Conservation (phyloP, 1,140 invertebrate species). For the Cyrtorhinus lividipennis region DNA sequence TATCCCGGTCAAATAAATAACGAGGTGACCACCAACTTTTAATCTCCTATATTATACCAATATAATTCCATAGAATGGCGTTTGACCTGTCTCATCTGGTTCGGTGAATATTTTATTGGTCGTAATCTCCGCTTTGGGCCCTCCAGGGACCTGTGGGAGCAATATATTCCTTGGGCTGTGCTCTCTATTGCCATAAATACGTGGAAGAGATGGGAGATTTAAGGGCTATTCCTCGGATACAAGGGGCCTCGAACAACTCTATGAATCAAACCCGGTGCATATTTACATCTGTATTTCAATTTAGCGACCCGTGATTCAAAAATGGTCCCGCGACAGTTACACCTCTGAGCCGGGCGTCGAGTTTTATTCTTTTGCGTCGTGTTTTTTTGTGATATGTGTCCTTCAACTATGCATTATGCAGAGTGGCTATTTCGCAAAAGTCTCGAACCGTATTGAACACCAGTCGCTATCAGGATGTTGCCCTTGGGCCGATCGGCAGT, state of each 20-base stretch:
- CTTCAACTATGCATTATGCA: too few relatives aligned
- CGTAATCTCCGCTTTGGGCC: not conserved
- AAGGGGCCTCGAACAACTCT: not conserved
- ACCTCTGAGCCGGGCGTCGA: too few relatives aligned
- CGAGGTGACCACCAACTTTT: conserved; percentile 4
- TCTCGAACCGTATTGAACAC: too few relatives aligned
- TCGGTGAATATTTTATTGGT: not conserved
- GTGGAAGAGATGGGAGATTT: not conserved
- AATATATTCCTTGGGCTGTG: not conserved
- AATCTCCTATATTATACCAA: not conserved
- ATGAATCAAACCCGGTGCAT: not conserved
- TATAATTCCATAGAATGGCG: not conserved
- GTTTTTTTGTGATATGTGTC: too few relatives aligned
- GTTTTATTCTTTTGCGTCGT: too few relatives aligned
- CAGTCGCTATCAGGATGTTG: too few relatives aligned
- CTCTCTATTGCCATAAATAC: not conserved
- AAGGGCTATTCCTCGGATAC: not conserved
- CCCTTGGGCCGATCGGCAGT: too few relatives aligned
- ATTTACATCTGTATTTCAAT: not conserved
- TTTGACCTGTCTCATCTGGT: conserved; percentile 1
- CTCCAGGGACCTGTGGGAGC: not conserved
- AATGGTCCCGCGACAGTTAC: too few relatives aligned
- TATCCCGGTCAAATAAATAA: not conserved
- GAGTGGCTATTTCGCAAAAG: too few relatives aligned
- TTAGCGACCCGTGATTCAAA: not conserved